Base-by-base conservation (phyloP, 2,888 invertebrate species). In the Eudasyphora cyanicolor region DNA sequence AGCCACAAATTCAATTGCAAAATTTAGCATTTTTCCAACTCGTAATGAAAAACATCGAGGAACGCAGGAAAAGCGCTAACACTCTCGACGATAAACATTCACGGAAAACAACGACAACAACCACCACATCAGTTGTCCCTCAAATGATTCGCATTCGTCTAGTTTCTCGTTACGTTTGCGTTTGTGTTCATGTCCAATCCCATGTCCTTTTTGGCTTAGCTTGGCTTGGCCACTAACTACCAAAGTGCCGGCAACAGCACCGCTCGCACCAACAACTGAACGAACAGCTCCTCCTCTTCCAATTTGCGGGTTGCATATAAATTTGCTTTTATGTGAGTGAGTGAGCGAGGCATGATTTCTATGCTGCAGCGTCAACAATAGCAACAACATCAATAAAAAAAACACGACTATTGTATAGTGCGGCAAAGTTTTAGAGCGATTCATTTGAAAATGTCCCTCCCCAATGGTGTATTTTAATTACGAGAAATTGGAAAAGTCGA, bases 1-100 rank as follows among this genome's bases (percentile, higher is more conserved):
- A 76, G 82, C 86, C 87, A 82, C 86, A 89, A 91, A 91, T 90
- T 91, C 89, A 90, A 91, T 91, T 91, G 90, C 79, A 84, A 79
- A 86, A 86, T 86, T 86, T 84, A 82, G 80, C 82, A 85, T 86
- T 84, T 85, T 69, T 42, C 42, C 38, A 78, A 54, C 64, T 21
- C 75, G 75, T 79, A 82, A 82, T 80, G 83, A 80, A 85, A 86
- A 81, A 57, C 64, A 75, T 32, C 32, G 10, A 2, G 57, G 14
- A 14, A 29, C 29, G n/a, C 60, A 0, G 38, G 19, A 64, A 64
- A 83, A 42, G n/a, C 57, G 62, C 67, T 74, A 78, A 71, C 75
- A 67, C 67, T 21, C 67, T n/a, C 35, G 42, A 67, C 42, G 67
- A 67, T 64, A 64, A 38, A 64, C 64, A 35, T 35, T 21, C 64